Evolutionary conservation across 2,888 invertebrate species (phyloP), one percentile per base, ranked within the genome.

Genomic region (Epiblema foenella): DNA sequence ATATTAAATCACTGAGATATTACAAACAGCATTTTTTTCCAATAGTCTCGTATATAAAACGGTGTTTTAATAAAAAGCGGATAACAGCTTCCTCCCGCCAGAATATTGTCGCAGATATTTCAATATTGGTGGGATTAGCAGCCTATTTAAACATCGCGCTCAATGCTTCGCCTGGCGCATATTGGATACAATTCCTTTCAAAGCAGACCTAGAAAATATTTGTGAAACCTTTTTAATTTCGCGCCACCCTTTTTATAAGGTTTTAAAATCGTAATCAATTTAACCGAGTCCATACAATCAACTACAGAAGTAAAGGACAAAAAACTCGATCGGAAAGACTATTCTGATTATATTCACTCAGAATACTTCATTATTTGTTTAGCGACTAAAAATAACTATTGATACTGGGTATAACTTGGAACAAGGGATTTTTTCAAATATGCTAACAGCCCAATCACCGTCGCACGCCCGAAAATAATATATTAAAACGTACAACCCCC

Each of bases 61-160:
- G 85, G 84, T 90, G 89, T 91, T 92, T 91, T 92, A 93, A 92
- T 92, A 93, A 92, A 71, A 90, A 89, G 82, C 87, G 92, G 92
- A 91, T 92, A 87, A 90, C 85, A 80, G 86, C 86, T 85, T 85
- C 79, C 85, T 85, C 79, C 85, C 85, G 84, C 78, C 83, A 85
- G 90, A 89, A 92, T 91, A 93, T 91, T 92, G 93, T 93, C 91
- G 87, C 88, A 85, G 92, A 93, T 93, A 91, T 93, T 93, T 93
- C 93, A 93, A 93, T 93, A 93, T 91, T 91, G 92, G 91, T 86
- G 79, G 90, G 91, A 93, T 93, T 93, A 93, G 89, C 88, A 85
- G 87, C 90, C 92, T 91, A 89, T 91, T 92, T 91, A 92, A 92
- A 92, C 91, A 92, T 83, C 86, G 83, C 83, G 85, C 85, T 89